Base-by-base conservation (phyloP, 2,113 vertebrate genomes). In the Myrmecophaga tridactyla region DNA sequence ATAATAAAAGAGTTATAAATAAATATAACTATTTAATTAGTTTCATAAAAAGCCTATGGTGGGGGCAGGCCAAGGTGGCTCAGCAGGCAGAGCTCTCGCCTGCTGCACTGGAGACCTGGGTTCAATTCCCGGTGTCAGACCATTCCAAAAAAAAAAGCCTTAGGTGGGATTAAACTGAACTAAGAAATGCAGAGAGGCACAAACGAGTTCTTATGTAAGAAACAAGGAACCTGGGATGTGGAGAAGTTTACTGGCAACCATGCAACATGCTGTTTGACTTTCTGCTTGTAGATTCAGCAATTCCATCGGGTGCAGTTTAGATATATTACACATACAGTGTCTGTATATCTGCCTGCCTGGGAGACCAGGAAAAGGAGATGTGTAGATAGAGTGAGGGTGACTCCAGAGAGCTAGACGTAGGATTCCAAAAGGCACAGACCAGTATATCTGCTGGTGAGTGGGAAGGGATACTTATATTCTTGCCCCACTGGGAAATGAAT, bases 281-380 rank as follows among this genome's bases (percentile, higher is more conserved):
- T 23, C 73, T 58, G 10, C 46, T 51, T 77, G 46, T 77, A 77
- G 75, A n/a, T 77, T 77, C 31, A 51, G 75, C 27, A 31, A 4
- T 29, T 69, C 62, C 0, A 1, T 0, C 39, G 89, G 67, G 58
- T 56, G 27, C 7, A 4, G 14, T 51, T 23, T 92, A 51, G 36
- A 67, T 73, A 2, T 0, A 3, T 69, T 6, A 51, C 8, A 18
- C 1, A 17, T 0, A 2, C 18, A 1, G 13, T 3, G 7, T 29
- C 62, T 67, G 7, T 31, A 0, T 15, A 3, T 48, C 15, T 25
- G 80, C n/a, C 31, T 34, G 18, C 31, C 21, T 13, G 34, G 21
- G 17, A 77, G 13, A 70, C n/a, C 39, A 12, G 51, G 41, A 29
- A 27, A 41, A 29, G 31, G 81, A 36, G 62, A 25, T 23, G 58